phyloP scores from a whole-genome alignment of 2,888 invertebrate genomes.

The Coelopa pilipes region DNA sequence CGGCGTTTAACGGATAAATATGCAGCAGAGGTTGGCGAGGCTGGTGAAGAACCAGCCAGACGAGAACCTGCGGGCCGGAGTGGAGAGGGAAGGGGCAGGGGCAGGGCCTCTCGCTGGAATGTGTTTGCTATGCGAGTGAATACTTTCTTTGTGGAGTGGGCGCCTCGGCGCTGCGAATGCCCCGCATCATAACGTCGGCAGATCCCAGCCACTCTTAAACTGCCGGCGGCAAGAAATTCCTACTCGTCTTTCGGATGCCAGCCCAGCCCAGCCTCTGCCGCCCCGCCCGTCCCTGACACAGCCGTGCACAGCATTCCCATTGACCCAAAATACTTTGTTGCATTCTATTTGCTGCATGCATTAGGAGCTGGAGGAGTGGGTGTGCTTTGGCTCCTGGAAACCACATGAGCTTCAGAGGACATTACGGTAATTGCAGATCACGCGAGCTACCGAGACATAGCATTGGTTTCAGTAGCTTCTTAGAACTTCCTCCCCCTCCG shows the following conservation, averaged over 20 bases:
- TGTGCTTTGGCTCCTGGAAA: conserved; percentile 12
- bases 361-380: neutral
- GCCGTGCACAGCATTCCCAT: conserved; percentile 1
- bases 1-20: too few relatives aligned
- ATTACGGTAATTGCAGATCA: conserved; percentile 13
- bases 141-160: too few relatives aligned
- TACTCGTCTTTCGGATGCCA: conserved; percentile 1
- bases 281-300: neutral
- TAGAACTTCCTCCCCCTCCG: neutral
- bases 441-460: neutral
- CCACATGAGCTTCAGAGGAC: neutral
- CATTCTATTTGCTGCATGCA: conserved; percentile 18
- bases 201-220: neutral
- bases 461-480: conserved; percentile 6
- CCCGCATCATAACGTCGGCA: conserved; percentile 8
- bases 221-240: conserved; percentile 18
- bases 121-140: conserved; percentile 13
- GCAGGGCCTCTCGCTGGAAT: neutral
- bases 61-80: too few relatives aligned
- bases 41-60: too few relatives aligned
- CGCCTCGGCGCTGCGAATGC: neutral
- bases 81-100: too few relatives aligned
- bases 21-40: too few relatives aligned
- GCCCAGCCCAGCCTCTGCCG: neutral
- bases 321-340: conserved; percentile 24